phyloP scores from a whole-genome alignment of 1,140 invertebrate genomes.

The Antheraea mylitta region DNA sequence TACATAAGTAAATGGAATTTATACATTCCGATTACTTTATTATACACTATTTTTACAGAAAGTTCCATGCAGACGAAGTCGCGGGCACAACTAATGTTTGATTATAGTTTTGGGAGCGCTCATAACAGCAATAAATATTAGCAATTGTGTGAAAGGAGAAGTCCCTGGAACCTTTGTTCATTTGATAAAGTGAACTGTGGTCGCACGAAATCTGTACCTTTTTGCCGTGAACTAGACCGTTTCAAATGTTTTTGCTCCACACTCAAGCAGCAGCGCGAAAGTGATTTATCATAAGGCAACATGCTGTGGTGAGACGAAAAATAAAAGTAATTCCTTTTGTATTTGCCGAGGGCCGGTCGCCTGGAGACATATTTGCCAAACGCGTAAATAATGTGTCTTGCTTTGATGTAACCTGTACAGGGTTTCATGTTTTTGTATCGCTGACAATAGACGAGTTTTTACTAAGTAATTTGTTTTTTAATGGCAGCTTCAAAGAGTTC shows the following conservation, averaged over 20 bases:
- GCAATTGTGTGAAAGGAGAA: background rate
- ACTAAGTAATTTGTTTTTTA: slow-evolving; percentile 21
- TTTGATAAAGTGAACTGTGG: slow-evolving; percentile 45
- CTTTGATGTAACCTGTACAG: slow-evolving; percentile 40
- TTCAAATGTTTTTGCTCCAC: slow-evolving; percentile 58
- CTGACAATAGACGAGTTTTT: slow-evolving; percentile 33
- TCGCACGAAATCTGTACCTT: slow-evolving; percentile 45
- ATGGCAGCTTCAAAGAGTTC: background rate
- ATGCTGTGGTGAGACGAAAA: slow-evolving; percentile 71
- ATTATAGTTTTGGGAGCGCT: background rate
- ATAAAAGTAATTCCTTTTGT: slow-evolving; percentile 73
- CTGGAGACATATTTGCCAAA: slow-evolving; percentile 61
- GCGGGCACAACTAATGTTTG: too few relatives aligned
- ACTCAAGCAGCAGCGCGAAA: slow-evolving; percentile 51
- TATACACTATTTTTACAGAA: too few relatives aligned
- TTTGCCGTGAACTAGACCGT: slow-evolving; percentile 49
- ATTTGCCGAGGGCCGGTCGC: slow-evolving; percentile 54
- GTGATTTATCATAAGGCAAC: slow-evolving; percentile 74
- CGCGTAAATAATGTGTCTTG: slow-evolving; percentile 58
- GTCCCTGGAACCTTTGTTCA: slow-evolving; percentile 18
- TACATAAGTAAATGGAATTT: too few relatives aligned
- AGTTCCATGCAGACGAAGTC: too few relatives aligned
- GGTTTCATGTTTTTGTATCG: slow-evolving; percentile 29
- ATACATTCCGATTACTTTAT: too few relatives aligned
- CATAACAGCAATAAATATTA: background rate